These are phyloP conservation scores for Cryptotis parvus DNA, from an alignment of 2,113 vertebrate species.

Conservation along the genomic window DNA sequence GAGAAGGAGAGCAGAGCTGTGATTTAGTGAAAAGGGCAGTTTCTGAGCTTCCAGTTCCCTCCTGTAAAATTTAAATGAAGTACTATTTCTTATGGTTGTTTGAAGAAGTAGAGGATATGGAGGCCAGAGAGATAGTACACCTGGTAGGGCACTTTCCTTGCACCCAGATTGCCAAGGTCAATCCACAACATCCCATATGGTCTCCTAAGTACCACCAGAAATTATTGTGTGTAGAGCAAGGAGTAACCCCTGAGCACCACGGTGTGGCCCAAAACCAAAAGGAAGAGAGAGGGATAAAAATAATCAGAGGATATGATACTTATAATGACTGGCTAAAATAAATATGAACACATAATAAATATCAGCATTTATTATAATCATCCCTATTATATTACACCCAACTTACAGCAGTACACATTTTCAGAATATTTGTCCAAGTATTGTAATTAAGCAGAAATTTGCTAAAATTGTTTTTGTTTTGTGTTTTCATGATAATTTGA, in stretches of 20 bases:
- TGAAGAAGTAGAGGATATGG: neutral
- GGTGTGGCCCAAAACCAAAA: no score
- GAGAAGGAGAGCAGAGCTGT: neutral
- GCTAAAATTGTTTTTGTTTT: neutral
- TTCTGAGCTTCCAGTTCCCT: neutral
- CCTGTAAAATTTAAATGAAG: neutral
- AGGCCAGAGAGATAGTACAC: neutral
- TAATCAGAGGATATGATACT: neutral
- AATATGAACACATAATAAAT: neutral
- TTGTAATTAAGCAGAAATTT: constrained; percentile 10
- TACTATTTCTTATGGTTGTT: neutral
- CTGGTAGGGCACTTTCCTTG: no score
- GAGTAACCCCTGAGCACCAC: no score
- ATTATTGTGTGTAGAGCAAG: no score
- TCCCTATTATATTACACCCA: neutral
- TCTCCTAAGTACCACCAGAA: no score
- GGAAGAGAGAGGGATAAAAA: no score
- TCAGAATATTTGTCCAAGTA: neutral
- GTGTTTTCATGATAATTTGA: constrained; percentile 45
- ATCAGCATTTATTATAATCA: neutral
- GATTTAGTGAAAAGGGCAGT: neutral
- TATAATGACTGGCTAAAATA: neutral
- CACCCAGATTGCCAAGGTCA: no score
- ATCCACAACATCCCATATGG: no score
- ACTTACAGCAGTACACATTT: neutral